Evolutionary conservation across 92 coral and sea anemone species (phyloP).

Genomic region (Heteractis magnifica): DNA sequence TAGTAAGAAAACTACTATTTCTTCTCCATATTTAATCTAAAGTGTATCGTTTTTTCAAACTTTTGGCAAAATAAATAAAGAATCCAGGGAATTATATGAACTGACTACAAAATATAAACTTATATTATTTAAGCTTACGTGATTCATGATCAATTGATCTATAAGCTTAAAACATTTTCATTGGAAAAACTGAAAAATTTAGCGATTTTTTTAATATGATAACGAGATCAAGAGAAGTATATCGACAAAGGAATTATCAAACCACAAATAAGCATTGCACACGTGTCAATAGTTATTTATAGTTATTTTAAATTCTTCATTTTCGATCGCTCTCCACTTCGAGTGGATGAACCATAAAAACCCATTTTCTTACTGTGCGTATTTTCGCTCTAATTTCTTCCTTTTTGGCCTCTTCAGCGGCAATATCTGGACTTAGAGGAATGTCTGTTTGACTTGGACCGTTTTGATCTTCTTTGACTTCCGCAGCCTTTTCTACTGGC

Average conservation of each 20-base stretch:
- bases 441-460: constrained; percentile 61
- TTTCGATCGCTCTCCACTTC: not conserved
- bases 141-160: no score
- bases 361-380: constrained; percentile 61
- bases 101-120: no score
- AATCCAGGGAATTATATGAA: no score
- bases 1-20: no score
- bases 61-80: no score
- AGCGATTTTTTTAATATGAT: not conserved
- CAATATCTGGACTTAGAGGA: constrained; percentile 62
- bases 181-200: not conserved
- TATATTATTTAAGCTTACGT: no score
- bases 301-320: not conserved
- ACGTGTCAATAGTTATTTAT: constrained; percentile 50
- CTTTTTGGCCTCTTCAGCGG: constrained; percentile 90
- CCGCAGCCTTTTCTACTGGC: constrained; percentile 40
- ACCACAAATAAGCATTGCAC: constrained; percentile 3
- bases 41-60: no score
- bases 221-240: not conserved
- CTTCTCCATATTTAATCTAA: no score
- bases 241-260: not conserved
- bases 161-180: no score
- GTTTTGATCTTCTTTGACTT: constrained; percentile 49
- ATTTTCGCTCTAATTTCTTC: constrained; percentile 80
- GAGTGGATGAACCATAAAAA: not conserved